Conservation (phyloP, 2,113 vertebrate species). For the Seriola aureovittata region DNA sequence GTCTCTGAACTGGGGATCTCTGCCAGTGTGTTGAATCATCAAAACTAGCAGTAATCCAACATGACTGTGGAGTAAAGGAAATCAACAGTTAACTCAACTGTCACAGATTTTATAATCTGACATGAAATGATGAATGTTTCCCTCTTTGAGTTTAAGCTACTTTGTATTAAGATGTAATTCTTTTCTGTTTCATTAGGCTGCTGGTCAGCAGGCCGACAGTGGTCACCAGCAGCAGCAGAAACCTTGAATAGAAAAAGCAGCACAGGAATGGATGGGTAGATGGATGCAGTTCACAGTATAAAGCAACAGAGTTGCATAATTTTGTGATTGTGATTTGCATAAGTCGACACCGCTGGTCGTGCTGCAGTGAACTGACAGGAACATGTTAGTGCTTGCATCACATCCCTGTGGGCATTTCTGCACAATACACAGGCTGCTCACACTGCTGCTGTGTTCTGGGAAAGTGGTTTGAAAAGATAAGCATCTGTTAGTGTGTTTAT, state of each 20-base stretch:
- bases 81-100: background rate
- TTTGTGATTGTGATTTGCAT: background rate
- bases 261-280: background rate
- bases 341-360: background rate
- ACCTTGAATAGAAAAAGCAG: background rate
- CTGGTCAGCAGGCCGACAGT: background rate
- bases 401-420: background rate
- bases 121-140: background rate
- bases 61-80: background rate
- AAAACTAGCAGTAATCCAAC: background rate
- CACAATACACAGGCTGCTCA: background rate
- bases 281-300: background rate
- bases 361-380: background rate
- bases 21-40: conserved; percentile 15
- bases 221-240: background rate
- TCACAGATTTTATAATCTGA: background rate
- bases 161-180: background rate
- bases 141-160: background rate
- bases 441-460: conserved; percentile 2
- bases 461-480: background rate
- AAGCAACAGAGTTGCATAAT: background rate
- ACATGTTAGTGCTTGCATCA: conserved; percentile 3
- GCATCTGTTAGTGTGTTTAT: conserved; percentile 2
- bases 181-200: background rate
- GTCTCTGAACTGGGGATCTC: background rate